These are phyloP conservation scores for Drosophila varians DNA, from an alignment of 1,140 invertebrate genomes.

Conservation along the genomic window DNA sequence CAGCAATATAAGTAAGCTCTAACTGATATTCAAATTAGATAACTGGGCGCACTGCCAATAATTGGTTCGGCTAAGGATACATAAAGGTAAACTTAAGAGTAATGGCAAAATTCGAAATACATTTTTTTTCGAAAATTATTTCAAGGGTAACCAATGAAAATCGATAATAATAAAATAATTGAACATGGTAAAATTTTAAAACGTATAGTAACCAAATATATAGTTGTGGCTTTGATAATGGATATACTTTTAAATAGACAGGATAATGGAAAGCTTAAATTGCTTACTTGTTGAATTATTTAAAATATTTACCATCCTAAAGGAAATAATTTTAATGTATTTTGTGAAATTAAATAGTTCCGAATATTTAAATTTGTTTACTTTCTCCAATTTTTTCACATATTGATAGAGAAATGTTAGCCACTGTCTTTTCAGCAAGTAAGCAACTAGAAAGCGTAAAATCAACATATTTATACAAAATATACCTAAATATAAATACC, in stretches of 20 bases:
- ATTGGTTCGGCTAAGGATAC: conserved; percentile 24
- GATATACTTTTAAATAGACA: conserved; percentile 30
- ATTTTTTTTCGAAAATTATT: conserved; percentile 59
- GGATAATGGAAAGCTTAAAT: conserved; percentile 6
- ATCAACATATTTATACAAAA: conserved; percentile 48
- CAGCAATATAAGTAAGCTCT: conserved; percentile 53
- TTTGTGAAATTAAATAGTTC: not conserved
- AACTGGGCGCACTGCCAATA: conserved; percentile 64
- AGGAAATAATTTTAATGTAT: not conserved
- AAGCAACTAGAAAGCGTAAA: conserved; percentile 14
- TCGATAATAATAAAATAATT: conserved; percentile 42
- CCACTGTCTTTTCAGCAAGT: conserved; percentile 6
- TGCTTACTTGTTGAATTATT: conserved; percentile 32
- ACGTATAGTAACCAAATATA: conserved; percentile 29
- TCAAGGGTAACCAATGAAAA: conserved; percentile 63
- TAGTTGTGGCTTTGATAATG: conserved; percentile 59
- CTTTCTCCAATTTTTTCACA: not conserved
- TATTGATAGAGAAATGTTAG: not conserved
- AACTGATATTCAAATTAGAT: conserved; percentile 36
- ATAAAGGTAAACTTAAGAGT: not conserved
- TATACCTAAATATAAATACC: conserved; percentile 17
- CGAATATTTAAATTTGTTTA: not conserved
- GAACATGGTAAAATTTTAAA: conserved; percentile 20
- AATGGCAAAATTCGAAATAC: conserved; percentile 12
- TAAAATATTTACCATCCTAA: not conserved